Percentiles rank a stretch among this genome's conserved stretches.
These are phyloP conservation scores for Eulemur rubriventer DNA, from an alignment of 2,797 vertebrate genomes.

Conservation along the genomic window DNA sequence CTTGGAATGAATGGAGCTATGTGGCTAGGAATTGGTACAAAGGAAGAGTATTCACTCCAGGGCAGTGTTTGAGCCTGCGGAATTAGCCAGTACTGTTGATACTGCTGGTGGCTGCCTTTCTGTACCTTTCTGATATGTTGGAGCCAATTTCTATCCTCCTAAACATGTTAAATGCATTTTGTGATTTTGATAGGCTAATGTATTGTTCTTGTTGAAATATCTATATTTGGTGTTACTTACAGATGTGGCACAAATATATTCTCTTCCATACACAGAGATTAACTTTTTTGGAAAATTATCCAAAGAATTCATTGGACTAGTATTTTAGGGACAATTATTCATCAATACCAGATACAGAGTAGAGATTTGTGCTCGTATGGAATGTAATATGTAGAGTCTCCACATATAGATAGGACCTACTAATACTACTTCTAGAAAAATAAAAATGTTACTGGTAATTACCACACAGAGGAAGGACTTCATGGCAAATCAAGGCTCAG, in stretches of 20 bases:
- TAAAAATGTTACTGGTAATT: neutral
- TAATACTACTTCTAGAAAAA: neutral
- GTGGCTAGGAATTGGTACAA: neutral
- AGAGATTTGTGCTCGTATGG: neutral
- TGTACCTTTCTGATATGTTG: neutral
- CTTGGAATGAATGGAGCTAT: neutral
- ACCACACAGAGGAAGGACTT: neutral
- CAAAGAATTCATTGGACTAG: neutral
- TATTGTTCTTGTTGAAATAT: constrained; percentile 6
- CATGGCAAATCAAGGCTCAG: neutral
- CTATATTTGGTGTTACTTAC: neutral
- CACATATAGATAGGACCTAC: neutral
- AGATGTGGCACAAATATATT: neutral
- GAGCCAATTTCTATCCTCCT: neutral
- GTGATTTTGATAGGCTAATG: neutral
- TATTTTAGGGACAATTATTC: neutral
- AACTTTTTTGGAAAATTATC: constrained; percentile 25
- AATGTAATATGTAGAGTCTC: neutral
- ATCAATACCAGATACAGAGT: neutral
- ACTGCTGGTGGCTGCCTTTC: neutral
- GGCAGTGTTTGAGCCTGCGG: neutral
- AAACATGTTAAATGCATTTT: neutral
- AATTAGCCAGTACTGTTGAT: neutral
- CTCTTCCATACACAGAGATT: neutral
- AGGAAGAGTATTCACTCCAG: neutral